These are phyloP conservation scores for Ctenochaetus hawaiiensis DNA, from an alignment of 2,797 vertebrate species.

Conservation along the genomic window DNA sequence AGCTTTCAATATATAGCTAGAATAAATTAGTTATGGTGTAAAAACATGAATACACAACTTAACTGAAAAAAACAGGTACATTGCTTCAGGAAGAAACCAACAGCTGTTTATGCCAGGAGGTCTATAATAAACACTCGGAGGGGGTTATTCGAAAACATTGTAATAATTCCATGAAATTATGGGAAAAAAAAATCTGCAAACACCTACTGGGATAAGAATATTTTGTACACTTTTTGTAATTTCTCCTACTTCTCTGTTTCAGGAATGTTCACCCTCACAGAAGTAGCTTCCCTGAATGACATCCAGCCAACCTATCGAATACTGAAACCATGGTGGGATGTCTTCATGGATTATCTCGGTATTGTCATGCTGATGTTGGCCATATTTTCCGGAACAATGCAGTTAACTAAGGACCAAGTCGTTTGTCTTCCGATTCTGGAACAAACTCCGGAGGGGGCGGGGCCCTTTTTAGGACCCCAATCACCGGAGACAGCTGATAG, in stretches of 20 bases:
- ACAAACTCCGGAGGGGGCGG: constrained; percentile 79
- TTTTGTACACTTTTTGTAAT: constrained; percentile 1
- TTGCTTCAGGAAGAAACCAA: not conserved
- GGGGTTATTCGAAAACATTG: not conserved
- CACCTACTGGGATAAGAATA: not conserved
- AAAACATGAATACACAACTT: not conserved
- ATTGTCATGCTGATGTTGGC: constrained; percentile 99
- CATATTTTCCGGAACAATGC: constrained; percentile 99
- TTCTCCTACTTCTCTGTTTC: constrained; percentile 68
- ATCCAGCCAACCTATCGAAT: constrained; percentile 98
- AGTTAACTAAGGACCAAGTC: constrained; percentile 98
- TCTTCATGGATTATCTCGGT: constrained; percentile 99
- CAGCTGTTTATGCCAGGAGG: not conserved
- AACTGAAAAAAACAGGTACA: not conserved
- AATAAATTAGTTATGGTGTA: not conserved
- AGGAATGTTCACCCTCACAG: constrained; percentile 99
- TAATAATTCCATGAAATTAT: not conserved
- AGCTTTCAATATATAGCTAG: not conserved
- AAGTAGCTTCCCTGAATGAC: constrained; percentile 98
- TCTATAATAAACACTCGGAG: not conserved
- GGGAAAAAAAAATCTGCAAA: not conserved
- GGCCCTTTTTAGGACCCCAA: constrained; percentile 69
- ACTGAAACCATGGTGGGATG: constrained; percentile 99
- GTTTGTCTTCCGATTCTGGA: constrained; percentile 97
- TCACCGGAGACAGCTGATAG: constrained; percentile 81